Conservation (phyloP, 2,888 invertebrate genomes). For the Chaetoderma sp. region DNA sequence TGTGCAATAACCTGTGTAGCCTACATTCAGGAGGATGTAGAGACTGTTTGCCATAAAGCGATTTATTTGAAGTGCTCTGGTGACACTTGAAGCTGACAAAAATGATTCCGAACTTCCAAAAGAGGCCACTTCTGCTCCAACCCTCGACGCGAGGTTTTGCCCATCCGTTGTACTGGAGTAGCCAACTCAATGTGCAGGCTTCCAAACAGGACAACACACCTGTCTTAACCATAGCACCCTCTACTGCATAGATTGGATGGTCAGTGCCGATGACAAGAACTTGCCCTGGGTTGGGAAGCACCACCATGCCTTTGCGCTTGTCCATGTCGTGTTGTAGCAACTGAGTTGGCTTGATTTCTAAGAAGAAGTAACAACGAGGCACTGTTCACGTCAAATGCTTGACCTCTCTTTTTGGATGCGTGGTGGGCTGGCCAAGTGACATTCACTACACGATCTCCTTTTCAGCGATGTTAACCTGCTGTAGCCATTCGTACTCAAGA, state of each 20-base stretch:
- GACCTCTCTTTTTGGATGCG: too few species aligned
- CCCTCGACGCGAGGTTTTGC: conserved; percentile 16
- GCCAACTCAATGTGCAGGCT: conserved; percentile 48
- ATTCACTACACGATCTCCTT: conserved; percentile 2
- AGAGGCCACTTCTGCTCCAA: conserved; percentile 33
- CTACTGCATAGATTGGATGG: conserved; percentile 51
- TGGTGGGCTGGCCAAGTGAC: too few species aligned
- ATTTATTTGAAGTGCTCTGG: too few species aligned
- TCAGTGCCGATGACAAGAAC: conserved; percentile 48
- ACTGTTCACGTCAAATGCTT: too few species aligned
- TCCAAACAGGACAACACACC: conserved; percentile 46
- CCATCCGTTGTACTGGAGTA: conserved; percentile 42
- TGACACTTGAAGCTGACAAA: not conserved
- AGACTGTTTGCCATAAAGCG: not conserved
- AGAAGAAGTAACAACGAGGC: too few species aligned
- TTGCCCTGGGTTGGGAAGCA: too few species aligned
- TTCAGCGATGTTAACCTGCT: conserved; percentile 8
- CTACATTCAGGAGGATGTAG: conserved; percentile 1
- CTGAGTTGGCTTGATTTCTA: too few species aligned
- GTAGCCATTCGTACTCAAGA: conserved; percentile 22
- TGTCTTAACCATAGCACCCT: conserved; percentile 43
- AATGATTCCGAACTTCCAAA: conserved; percentile 31
- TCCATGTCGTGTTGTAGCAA: conserved; percentile 25
- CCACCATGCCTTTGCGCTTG: conserved; percentile 6
- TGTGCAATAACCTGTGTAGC: conserved; percentile 3